Evolutionary conservation across 2,888 invertebrate species (phyloP).

Genomic region (Lamellibrachia satsuma): DNA sequence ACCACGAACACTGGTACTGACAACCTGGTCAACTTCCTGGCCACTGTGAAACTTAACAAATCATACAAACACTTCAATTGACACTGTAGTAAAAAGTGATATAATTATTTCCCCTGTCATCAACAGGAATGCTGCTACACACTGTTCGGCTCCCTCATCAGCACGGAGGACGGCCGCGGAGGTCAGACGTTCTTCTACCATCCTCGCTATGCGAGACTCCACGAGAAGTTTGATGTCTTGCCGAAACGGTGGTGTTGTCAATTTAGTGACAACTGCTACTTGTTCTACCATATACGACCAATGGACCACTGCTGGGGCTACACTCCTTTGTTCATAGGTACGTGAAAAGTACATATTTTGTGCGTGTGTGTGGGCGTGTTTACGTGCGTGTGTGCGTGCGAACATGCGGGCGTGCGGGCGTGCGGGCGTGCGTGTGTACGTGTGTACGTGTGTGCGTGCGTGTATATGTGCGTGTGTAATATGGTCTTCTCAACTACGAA

Average conservation of each 20-base stretch:
- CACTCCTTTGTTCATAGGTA: not conserved
- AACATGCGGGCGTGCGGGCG: not conserved
- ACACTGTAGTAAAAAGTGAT: too few relatives aligned
- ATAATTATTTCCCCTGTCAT: too few relatives aligned
- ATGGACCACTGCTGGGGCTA: conserved; percentile 1
- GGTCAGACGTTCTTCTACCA: not conserved
- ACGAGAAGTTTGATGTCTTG: not conserved
- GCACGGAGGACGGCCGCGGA: not conserved
- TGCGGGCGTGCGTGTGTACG: too few relatives aligned
- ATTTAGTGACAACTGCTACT: not conserved
- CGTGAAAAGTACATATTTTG: not conserved
- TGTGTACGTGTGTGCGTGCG: too few relatives aligned
- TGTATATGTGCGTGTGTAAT: rapidly evolving
- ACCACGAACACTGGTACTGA: too few relatives aligned
- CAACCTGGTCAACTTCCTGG: too few relatives aligned
- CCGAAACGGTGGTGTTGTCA: conserved; percentile 21
- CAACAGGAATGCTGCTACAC: conserved; percentile 24
- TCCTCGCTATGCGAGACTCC: not conserved
- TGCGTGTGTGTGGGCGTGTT: not conserved
- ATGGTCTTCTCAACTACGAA: too few relatives aligned
- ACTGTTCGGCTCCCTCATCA: not conserved
- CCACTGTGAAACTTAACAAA: too few relatives aligned
- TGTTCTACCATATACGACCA: not conserved
- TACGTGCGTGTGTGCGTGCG: not conserved
- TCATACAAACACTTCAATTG: too few relatives aligned